Evolutionary conservation across 1,140 invertebrate species (phyloP), one percentile per base, ranked within the genome.

Genomic region (Hypsibius dujardini): DNA sequence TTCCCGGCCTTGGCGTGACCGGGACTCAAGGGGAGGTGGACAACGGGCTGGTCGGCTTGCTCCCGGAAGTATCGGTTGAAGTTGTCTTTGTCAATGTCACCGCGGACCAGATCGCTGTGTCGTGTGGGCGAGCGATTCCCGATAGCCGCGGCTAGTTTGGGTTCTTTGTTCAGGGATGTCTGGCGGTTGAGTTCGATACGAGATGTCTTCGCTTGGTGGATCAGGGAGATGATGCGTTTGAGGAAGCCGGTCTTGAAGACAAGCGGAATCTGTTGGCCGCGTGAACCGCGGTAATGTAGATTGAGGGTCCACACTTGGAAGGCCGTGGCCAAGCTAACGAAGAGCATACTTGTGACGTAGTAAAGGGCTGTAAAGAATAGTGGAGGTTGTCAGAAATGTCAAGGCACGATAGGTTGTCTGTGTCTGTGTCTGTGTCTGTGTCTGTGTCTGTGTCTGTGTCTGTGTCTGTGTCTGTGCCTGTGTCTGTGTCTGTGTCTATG

Each of bases 341-440:
- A 84, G 75, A 89, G 90, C 74, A 93, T 93, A 75, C 90, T 91
- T 0, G 90, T 88, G 42, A 90, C 90, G 76, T 93, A 94, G 78
- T 93, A 93, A 72, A 92, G 80, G 80, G 89, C 90, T 91, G 81
- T 42, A 78, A 80, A 76, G 72, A 75, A 73, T 69, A 70, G 72
- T 45, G 46, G 45, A 70, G 15, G 71, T 2, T 73, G 73, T 15
- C 12, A 69, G 7, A n/a, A 28, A 12, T 14, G 28, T n/a, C 28
- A 46, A 12, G 45, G 62, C 62, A 15, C 42, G 45, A 67, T 12
- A 15, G 42, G 7, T 67, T 67, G 45, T 15, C 42, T 67, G n/a
- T n/a, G n/a, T n/a, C n/a, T n/a, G n/a, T n/a, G n/a, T n/a, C n/a
- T n/a, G n/a, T n/a, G n/a, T n/a, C n/a, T n/a, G n/a, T n/a, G n/a